phyloP scores from a whole-genome alignment of 2,888 invertebrate genomes.

The Camponotus fellah region DNA sequence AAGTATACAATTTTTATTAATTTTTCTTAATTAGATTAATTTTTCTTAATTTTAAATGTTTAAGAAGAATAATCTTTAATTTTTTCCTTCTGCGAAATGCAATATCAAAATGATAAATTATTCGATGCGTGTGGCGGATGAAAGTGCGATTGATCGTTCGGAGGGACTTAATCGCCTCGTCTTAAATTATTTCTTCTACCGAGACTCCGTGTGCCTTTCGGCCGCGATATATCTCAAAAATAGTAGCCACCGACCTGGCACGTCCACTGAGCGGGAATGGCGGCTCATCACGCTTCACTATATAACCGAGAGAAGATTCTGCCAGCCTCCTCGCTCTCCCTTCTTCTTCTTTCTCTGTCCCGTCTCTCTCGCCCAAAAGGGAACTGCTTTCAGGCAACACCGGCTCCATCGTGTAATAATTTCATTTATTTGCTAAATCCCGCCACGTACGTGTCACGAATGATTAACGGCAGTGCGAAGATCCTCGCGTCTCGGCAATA shows the following conservation, averaged over 20 bases:
- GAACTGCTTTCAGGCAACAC: conserved; percentile 19
- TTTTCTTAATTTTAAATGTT: not conserved
- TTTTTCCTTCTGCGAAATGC: not conserved
- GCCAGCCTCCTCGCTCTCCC: conserved; percentile 16
- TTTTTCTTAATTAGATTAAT: not conserved
- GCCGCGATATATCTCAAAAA: conserved; percentile 40
- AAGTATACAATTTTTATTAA: not conserved
- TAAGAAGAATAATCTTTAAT: not conserved
- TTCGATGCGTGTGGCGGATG: conserved; percentile 24
- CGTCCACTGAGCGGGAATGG: conserved; percentile 45
- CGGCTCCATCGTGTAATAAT: conserved; percentile 69
- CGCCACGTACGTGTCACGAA: conserved; percentile 74
- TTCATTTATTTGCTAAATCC: conserved; percentile 78
- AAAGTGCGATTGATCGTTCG: conserved; percentile 56
- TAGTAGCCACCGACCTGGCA: conserved; percentile 45
- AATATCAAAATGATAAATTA: conserved; percentile 15
- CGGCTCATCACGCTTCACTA: conserved; percentile 62
- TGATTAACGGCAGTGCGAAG: conserved; percentile 68
- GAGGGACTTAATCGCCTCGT: conserved; percentile 69
- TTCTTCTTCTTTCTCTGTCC: not conserved
- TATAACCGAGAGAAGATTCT: conserved; percentile 59
- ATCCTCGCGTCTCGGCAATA: conserved; percentile 49
- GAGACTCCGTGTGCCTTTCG: not conserved
- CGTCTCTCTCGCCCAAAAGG: conserved; percentile 5
- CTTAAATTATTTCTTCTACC: conserved; percentile 70